Evolutionary conservation across 1,140 invertebrate genomes (phyloP).

Genomic region (Callitettix versicolor): DNA sequence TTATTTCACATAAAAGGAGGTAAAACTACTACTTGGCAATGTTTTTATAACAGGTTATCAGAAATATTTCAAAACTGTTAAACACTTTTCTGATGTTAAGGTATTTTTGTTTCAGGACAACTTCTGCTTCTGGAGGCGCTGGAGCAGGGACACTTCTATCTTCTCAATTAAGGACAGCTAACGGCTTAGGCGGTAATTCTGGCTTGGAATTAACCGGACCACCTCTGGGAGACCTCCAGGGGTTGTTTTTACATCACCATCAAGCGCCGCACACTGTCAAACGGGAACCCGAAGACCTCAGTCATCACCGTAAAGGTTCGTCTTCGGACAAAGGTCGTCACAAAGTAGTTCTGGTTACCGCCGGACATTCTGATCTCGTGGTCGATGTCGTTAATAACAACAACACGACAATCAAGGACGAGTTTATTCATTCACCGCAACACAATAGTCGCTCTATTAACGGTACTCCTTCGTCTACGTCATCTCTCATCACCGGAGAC

Average conservation of each 20-base stretch:
- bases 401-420: slow-evolving; percentile 34
- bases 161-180: slow-evolving; percentile 38
- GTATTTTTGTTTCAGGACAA: slow-evolving; percentile 20
- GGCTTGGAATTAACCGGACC: slow-evolving; percentile 37
- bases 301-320: slow-evolving; percentile 35
- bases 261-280: slow-evolving; percentile 43
- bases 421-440: slow-evolving; percentile 36
- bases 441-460: slow-evolving; percentile 38
- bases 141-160: slow-evolving; percentile 32
- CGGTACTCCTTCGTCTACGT: slow-evolving; percentile 38
- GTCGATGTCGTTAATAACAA: slow-evolving; percentile 37
- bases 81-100: not conserved
- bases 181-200: slow-evolving; percentile 44
- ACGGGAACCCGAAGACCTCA: slow-evolving; percentile 53
- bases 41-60: too few relatives aligned
- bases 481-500: slow-evolving; percentile 36
- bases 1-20: too few relatives aligned
- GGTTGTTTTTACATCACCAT: slow-evolving; percentile 49
- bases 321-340: slow-evolving; percentile 27
- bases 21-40: too few relatives aligned
- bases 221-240: slow-evolving; percentile 46
- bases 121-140: slow-evolving; percentile 36
- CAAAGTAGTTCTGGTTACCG: slow-evolving; percentile 34
- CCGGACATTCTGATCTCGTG: slow-evolving; percentile 33
- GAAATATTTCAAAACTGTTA: too few relatives aligned